Percentiles rank a stretch among this genome's conserved stretches.
Conservation (phyloP, 2,113 vertebrate genomes). For the Monopterus albus region DNA sequence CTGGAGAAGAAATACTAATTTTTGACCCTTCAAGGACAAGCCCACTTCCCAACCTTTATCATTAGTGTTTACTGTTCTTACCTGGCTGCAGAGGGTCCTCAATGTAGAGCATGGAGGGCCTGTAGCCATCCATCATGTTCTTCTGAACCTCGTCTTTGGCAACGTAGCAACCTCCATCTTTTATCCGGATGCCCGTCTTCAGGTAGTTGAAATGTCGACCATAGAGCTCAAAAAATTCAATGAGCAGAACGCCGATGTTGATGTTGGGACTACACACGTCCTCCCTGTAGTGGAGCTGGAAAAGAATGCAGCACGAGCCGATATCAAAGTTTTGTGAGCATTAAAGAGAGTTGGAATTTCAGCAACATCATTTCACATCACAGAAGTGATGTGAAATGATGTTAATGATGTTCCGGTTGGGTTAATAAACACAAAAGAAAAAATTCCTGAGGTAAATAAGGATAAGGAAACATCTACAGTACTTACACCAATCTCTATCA, state of each 20-base stretch:
- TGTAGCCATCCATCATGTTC: slow-evolving; percentile 95
- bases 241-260: slow-evolving; percentile 97
- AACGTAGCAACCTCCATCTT: slow-evolving; percentile 96
- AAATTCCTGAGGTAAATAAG: too few species aligned
- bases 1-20: too few species aligned
- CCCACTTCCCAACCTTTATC: neutral
- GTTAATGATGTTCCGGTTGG: too few species aligned
- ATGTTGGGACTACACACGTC: slow-evolving; percentile 92
- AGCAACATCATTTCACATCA: too few species aligned
- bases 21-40: neutral
- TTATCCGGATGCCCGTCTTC: slow-evolving; percentile 98
- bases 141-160: slow-evolving; percentile 98
- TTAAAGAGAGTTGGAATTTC: too few species aligned
- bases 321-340: too few species aligned
- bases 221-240: slow-evolving; percentile 99
- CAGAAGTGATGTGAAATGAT: too few species aligned
- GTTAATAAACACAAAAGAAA: too few species aligned
- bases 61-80: slow-evolving; percentile 52
- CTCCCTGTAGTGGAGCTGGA: slow-evolving; percentile 94
- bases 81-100: slow-evolving; percentile 98
- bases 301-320: slow-evolving; percentile 7
- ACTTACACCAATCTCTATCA: neutral
- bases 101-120: slow-evolving; percentile 98
- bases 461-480: neutral
- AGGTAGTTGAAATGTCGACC: slow-evolving; percentile 98